Percentiles rank a stretch among this genome's conserved stretches.
Conservation (phyloP, 2,797 vertebrate genomes). For the Bufotes viridis region DNA sequence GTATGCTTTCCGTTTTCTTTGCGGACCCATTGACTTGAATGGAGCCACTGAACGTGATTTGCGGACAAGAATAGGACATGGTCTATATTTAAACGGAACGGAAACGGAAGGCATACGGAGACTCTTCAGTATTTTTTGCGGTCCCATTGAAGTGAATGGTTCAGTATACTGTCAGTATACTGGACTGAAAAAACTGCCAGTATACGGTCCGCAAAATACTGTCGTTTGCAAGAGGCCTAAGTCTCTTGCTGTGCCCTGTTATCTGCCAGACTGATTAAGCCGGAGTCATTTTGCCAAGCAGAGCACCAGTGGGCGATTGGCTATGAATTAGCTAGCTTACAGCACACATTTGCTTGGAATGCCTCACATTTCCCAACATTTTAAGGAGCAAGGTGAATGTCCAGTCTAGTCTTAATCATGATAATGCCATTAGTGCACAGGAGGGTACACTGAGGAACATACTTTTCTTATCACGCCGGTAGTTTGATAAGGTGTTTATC, state of each 20-base stretch:
- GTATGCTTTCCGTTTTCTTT: too few species aligned
- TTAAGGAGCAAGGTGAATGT: background rate
- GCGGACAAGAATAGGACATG: too few species aligned
- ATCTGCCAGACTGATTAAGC: conserved; percentile 39
- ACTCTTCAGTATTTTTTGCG: too few species aligned
- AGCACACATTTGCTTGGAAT: conserved; percentile 22
- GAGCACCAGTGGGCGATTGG: conserved; percentile 13
- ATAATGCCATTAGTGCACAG: background rate
- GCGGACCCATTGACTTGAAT: too few species aligned
- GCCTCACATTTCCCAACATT: background rate
- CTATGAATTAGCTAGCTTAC: conserved; percentile 25
- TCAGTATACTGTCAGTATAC: too few species aligned
- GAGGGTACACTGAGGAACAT: conserved; percentile 10
- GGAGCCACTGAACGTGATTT: too few species aligned
- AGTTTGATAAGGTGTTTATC: conserved; percentile 51
- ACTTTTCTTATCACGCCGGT: conserved; percentile 47
- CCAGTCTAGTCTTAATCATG: conserved; percentile 18
- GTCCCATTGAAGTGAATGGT: too few species aligned
- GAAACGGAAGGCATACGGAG: too few species aligned
- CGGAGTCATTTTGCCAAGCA: conserved; percentile 38
- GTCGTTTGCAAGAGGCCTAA: too few species aligned
- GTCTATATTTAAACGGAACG: too few species aligned
- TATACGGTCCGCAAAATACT: too few species aligned
- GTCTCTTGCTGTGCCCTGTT: conserved; percentile 10
- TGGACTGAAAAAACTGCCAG: too few species aligned